phyloP scores from a whole-genome alignment of 2,888 invertebrate genomes.

The Horisme vitalbata region DNA sequence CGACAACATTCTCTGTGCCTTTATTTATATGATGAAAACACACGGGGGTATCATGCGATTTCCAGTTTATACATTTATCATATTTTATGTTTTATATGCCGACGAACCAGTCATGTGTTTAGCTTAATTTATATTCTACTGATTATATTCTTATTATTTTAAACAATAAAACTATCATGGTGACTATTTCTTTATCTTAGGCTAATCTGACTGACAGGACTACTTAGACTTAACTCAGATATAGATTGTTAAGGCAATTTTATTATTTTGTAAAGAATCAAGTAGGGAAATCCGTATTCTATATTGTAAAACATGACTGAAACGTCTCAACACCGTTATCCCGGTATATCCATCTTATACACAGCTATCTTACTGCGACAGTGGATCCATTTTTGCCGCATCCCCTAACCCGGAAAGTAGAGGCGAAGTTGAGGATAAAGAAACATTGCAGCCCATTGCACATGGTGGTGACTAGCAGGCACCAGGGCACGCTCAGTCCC shows the following conservation, averaged over 20 bases:
- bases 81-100: constrained; percentile 12
- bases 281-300: too few species aligned
- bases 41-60: constrained; percentile 26
- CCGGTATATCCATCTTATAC: constrained; percentile 28
- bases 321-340: constrained; percentile 31
- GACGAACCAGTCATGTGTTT: constrained; percentile 37
- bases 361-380: constrained; percentile 90
- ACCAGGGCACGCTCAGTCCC: constrained; percentile 62
- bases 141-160: too few species aligned
- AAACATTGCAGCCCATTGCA: constrained; percentile 85
- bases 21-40: constrained; percentile 26
- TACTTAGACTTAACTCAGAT: too few species aligned
- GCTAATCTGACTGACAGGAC: too few species aligned
- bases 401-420: constrained; percentile 91
- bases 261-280: too few species aligned
- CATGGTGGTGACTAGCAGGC: constrained; percentile 69
- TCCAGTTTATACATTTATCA: constrained; percentile 13
- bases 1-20: constrained; percentile 9
- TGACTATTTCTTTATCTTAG: too few species aligned
- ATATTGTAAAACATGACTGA: constrained; percentile 21
- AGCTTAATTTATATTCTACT: too few species aligned
- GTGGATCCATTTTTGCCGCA: constrained; percentile 98
- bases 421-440: constrained; percentile 86
- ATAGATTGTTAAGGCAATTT: too few species aligned
- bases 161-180: too few species aligned